phyloP scores from a whole-genome alignment of 2,888 invertebrate species.

The Cybosia mesomella region DNA sequence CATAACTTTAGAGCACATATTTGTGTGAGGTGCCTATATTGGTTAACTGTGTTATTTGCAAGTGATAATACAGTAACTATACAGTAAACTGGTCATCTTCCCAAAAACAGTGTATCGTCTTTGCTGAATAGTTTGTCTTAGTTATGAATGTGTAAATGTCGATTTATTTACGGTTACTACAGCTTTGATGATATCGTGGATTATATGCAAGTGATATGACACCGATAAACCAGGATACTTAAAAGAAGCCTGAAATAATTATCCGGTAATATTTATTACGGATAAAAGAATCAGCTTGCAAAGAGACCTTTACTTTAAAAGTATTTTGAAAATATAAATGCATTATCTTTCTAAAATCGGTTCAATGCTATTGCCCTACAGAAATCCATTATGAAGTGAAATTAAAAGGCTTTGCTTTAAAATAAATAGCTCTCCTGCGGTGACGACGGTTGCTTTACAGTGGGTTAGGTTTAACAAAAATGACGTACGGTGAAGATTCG shows the following conservation, averaged over 20 bases:
- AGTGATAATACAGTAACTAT: not conserved
- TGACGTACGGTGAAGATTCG: not conserved
- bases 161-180: not conserved
- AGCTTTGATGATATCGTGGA: not conserved
- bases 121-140: not conserved
- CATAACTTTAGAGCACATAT: conserved; percentile 15
- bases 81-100: not conserved
- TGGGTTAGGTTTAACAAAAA: not conserved
- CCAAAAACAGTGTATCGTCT: not conserved
- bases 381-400: not conserved
- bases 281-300: not conserved
- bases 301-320: too few species aligned
- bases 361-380: not conserved
- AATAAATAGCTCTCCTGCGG: not conserved
- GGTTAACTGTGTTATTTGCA: not conserved
- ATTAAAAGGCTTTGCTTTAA: not conserved
- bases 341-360: too few species aligned
- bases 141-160: not conserved
- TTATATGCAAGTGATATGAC: not conserved
- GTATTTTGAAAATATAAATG: not conserved
- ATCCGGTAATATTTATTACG: not conserved
- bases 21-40: conserved; percentile 18
- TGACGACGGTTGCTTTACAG: not conserved
- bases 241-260: not conserved
- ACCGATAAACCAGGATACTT: not conserved